A percentile compares a stretch with the other conserved stretches of the same genome.
Evolutionary conservation across 1,140 invertebrate genomes (phyloP).

Genomic region (Trichoplusia ni): DNA sequence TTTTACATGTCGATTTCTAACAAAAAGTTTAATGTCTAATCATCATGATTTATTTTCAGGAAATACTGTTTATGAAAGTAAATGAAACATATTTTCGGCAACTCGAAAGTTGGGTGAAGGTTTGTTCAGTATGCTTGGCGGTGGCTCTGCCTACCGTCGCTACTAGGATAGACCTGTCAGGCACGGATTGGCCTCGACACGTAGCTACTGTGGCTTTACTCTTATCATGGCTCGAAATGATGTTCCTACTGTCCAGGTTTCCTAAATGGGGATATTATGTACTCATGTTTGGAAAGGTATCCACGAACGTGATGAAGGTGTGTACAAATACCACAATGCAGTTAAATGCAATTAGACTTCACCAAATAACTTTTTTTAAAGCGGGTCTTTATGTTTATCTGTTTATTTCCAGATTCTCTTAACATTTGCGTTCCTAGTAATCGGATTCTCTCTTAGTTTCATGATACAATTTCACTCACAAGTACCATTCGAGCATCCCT

Average conservation of each 20-base stretch:
- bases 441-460: slow-evolving; percentile 82
- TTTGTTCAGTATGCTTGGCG: slow-evolving; percentile 64
- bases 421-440: slow-evolving; percentile 78
- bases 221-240: slow-evolving; percentile 81
- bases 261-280: slow-evolving; percentile 82
- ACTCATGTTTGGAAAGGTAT: slow-evolving; percentile 81
- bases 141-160: slow-evolving; percentile 54
- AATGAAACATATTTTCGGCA: slow-evolving; percentile 73
- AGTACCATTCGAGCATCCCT: slow-evolving; percentile 76
- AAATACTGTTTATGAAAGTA: slow-evolving; percentile 76
- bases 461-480: slow-evolving; percentile 79
- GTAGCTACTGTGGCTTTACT: slow-evolving; percentile 79
- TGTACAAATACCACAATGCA: too few relatives aligned
- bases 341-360: too few relatives aligned
- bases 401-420: slow-evolving; percentile 73
- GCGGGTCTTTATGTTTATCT: neutral
- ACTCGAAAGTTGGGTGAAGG: slow-evolving; percentile 80
- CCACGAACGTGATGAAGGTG: slow-evolving; percentile 79
- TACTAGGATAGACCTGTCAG: slow-evolving; percentile 36
- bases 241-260: slow-evolving; percentile 81
- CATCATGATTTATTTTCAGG: slow-evolving; percentile 66
- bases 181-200: slow-evolving; percentile 77
- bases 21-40: neutral
- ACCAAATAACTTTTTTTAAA: too few relatives aligned
- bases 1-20: neutral